Conservation (phyloP, 2,888 invertebrate genomes). For the Lordiphosa fenestrarum region DNA sequence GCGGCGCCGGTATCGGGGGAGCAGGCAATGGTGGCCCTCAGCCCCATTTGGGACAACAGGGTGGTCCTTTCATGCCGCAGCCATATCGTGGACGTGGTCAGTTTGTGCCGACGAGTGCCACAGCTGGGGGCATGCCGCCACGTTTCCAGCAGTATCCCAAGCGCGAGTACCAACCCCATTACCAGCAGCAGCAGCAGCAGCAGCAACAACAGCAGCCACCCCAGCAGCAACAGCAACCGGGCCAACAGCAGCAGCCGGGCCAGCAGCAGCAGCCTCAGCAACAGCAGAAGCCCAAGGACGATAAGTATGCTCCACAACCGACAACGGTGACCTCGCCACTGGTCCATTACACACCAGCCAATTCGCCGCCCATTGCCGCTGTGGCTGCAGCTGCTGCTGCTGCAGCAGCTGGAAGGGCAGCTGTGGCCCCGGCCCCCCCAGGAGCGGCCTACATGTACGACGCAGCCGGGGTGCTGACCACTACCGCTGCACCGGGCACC, state of each 20-base stretch:
- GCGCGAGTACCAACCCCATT: slow-evolving; percentile 70
- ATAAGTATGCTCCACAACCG: slow-evolving; percentile 61
- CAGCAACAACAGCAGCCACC: slow-evolving; percentile 53
- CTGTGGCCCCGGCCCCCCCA: slow-evolving; percentile 49
- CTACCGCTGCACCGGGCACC: slow-evolving; percentile 76
- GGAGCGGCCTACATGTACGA: slow-evolving; percentile 77
- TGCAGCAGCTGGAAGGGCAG: slow-evolving; percentile 45
- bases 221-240: slow-evolving; percentile 49
- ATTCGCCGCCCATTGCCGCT: slow-evolving; percentile 77
- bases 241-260: slow-evolving; percentile 56
- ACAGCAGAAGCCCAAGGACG: slow-evolving; percentile 48
- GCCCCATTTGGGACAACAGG: slow-evolving; percentile 65
- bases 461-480: slow-evolving; percentile 77
- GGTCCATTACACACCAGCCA: slow-evolving; percentile 75
- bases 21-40: slow-evolving; percentile 47
- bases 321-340: slow-evolving; percentile 60
- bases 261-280: slow-evolving; percentile 61
- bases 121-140: slow-evolving; percentile 64
- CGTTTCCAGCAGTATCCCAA: slow-evolving; percentile 78
- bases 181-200: slow-evolving; percentile 59
- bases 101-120: slow-evolving; percentile 67
- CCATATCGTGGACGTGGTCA: slow-evolving; percentile 77
- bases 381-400: slow-evolving; percentile 51
- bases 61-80: slow-evolving; percentile 57
- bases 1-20: slow-evolving; percentile 33